Evolutionary conservation across 2,113 vertebrate genomes (phyloP), one percentile per base, ranked within the genome.

Genomic region (Vidua macroura): DNA sequence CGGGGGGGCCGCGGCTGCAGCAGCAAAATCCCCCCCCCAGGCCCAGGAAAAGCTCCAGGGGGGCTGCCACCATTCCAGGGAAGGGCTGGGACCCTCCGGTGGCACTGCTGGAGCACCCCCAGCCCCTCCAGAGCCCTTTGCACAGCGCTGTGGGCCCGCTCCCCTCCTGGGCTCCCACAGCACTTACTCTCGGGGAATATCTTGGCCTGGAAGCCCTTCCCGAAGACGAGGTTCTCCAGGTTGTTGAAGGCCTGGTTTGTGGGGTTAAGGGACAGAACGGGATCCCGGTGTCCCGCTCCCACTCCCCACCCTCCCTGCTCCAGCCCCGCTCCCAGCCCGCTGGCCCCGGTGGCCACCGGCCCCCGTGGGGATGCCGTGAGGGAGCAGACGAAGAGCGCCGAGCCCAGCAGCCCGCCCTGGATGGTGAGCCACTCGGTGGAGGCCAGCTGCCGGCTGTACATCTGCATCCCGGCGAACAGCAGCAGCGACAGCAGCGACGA

Each of bases 381-480:
- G n/a, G 99, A 99, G 96, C 99, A 99, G 96, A 99, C 96, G 93
- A 99, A 99, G 76, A 99, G 98, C 11, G 98, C 97, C 0, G 99
- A 99, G 64, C 99, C 99, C 64, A 99, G 97, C 91, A 99, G 98
- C 20, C 99, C 99, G 7, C 99, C 99, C 89, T 99, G 97, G 97
- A 99, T 99, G 68, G 99, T 99, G 53, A 99, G 97, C 99, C 98
- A 99, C 97, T 99, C 99, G 2, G 98, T 98, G 75, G 99, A 99
- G 25, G 98, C 98, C 79, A 99, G 95, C 95, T 99, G 99, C 83
- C 98, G 98, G 90, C 99, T 99, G 96, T 99, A 99, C 98, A 99
- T 99, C 98, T 99, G 99, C 99, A 99, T 99, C 51, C 99, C 99
- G 6, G 99, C 99, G 83, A 99, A 99, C 6, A 99, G 98, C 97